phyloP scores from a whole-genome alignment of 2,797 vertebrate genomes.

The Knipowitschia caucasica region DNA sequence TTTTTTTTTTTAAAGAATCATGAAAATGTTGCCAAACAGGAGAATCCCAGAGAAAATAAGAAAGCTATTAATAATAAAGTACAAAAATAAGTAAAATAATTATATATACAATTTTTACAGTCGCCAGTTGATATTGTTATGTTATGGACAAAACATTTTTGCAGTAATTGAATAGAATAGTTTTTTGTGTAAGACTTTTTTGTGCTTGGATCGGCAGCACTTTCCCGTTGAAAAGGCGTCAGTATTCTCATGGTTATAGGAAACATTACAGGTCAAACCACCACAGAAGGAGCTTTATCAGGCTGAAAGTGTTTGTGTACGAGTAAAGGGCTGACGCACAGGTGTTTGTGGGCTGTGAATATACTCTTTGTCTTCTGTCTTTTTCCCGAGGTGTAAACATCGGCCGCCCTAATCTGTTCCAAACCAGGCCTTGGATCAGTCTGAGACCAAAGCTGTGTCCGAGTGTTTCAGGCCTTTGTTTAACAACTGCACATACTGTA shows the following conservation, averaged over 20 bases:
- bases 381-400: constrained; percentile 38
- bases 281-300: constrained; percentile 2
- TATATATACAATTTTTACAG: no score
- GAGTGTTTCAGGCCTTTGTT: no score
- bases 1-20: no score
- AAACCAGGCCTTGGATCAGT: constrained; percentile 18
- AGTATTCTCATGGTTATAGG: constrained; percentile 37
- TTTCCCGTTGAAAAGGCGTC: constrained; percentile 44
- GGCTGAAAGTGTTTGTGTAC: constrained; percentile 15
- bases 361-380: constrained; percentile 41
- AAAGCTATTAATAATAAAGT: no score
- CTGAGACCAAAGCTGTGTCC: constrained; percentile 13
- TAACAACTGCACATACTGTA: no score
- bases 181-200: constrained; percentile 33
- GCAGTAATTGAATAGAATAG: no score
- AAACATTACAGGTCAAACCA: constrained; percentile 23
- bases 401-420: constrained; percentile 30
- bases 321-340: constrained; percentile 18
- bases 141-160: no score
- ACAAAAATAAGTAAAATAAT: no score
- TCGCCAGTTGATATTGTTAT: no score
- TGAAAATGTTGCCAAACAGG: no score
- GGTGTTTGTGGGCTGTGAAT: constrained; percentile 43
- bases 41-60: no score
- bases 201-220: constrained; percentile 14